Conservation (phyloP, 2,888 invertebrate genomes). For the Troides helena region DNA sequence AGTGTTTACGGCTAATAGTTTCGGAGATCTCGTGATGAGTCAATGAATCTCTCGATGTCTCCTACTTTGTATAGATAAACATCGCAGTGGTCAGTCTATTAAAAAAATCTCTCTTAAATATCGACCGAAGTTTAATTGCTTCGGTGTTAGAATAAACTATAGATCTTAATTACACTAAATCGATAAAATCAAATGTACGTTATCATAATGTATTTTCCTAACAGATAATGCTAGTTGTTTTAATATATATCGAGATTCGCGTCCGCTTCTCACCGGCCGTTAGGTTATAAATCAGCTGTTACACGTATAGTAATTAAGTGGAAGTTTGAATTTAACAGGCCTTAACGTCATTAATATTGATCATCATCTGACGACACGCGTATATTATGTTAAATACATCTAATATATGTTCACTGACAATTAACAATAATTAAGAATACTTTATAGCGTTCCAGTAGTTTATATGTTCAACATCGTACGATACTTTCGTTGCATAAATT, state of each 20-base stretch:
- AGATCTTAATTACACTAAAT: background rate
- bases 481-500: conserved; percentile 1
- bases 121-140: no score
- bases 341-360: conserved; percentile 12
- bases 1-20: no score
- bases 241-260: background rate
- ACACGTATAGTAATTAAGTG: conserved; percentile 9
- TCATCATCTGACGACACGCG: background rate
- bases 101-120: no score
- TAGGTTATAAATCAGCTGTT: conserved; percentile 5
- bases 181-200: background rate
- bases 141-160: background rate
- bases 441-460: background rate
- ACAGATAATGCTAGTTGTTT: conserved; percentile 2
- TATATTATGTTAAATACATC: conserved; percentile 3
- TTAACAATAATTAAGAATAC: background rate
- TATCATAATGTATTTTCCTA: background rate
- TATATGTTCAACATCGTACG: background rate
- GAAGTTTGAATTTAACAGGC: conserved; percentile 9
- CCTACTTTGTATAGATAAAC: no score
- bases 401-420: conserved; percentile 1
- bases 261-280: background rate
- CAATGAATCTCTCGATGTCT: no score
- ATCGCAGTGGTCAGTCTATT: no score
- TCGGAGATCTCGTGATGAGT: no score